phyloP scores from a whole-genome alignment of 2,888 invertebrate genomes.

The Desoria tigrina region DNA sequence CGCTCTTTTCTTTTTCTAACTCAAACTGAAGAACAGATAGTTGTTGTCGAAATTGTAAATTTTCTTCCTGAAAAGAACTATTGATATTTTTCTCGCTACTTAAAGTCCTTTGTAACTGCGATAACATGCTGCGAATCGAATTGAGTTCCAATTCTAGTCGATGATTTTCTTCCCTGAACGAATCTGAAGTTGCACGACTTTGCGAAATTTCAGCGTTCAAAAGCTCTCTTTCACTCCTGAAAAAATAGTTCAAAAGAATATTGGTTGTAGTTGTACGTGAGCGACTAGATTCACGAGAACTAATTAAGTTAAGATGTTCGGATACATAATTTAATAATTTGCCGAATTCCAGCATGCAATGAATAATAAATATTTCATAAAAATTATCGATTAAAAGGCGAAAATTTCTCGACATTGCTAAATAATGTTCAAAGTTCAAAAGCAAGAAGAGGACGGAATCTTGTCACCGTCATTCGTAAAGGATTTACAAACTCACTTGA shows the following conservation, averaged over 20 bases:
- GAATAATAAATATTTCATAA: neutral
- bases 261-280: too few species aligned
- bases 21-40: conserved; percentile 47
- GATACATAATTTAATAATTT: too few species aligned
- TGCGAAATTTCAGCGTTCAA: conserved; percentile 65
- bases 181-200: conserved; percentile 55
- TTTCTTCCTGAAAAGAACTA: conserved; percentile 49
- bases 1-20: conserved; percentile 48
- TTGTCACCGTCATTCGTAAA: too few species aligned
- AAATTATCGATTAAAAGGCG: neutral
- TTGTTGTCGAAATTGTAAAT: conserved; percentile 49
- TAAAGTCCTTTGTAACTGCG: conserved; percentile 37
- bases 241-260: conserved; percentile 25
- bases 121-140: conserved; percentile 29
- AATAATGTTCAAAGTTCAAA: too few species aligned
- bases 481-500: conserved; percentile 46
- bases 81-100: conserved; percentile 41
- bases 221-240: conserved; percentile 62
- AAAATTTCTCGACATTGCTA: neutral
- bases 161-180: conserved; percentile 47
- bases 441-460: too few species aligned
- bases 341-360: too few species aligned
- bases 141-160: conserved; percentile 48
- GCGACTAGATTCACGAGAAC: conserved; percentile 2
- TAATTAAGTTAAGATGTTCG: too few species aligned